phyloP scores from a whole-genome alignment of 2,113 vertebrate species.

The Damaliscus lunatus region DNA sequence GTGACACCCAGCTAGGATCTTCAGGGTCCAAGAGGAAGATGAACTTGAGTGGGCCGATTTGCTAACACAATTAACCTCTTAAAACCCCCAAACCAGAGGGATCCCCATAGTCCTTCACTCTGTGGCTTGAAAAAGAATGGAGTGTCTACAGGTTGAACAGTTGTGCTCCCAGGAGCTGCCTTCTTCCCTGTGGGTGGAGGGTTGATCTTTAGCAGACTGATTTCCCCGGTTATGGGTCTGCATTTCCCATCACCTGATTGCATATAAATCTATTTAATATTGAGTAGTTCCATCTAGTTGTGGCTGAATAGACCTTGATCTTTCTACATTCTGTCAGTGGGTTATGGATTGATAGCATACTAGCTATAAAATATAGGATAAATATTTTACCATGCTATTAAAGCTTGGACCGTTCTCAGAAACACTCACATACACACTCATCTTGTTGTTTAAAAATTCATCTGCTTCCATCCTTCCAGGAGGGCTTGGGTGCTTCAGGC shows the following conservation, averaged over 20 bases:
- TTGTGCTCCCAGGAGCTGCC: background rate
- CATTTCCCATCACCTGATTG: background rate
- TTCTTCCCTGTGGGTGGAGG: no score
- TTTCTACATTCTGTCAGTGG: conserved; percentile 14
- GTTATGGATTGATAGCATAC: conserved; percentile 1
- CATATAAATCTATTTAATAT: background rate
- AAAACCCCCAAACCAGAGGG: background rate
- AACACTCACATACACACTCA: background rate
- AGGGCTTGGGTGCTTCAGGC: background rate
- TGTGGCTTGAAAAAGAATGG: background rate
- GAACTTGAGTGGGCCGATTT: background rate
- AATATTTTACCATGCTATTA: conserved; percentile 66
- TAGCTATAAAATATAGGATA: conserved; percentile 33
- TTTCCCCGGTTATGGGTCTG: background rate
- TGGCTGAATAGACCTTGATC: conserved; percentile 12
- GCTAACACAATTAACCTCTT: background rate
- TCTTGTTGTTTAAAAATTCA: conserved; percentile 63
- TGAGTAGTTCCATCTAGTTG: background rate
- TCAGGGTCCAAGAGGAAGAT: background rate
- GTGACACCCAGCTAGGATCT: background rate
- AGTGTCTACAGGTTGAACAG: accelerated
- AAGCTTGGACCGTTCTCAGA: conserved; percentile 43
- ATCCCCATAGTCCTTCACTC: background rate
- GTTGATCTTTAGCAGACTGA: background rate
- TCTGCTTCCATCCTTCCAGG: conserved; percentile 31